Base-by-base conservation (phyloP, 2,113 vertebrate species). In the Ornithorhynchus anatinus region DNA sequence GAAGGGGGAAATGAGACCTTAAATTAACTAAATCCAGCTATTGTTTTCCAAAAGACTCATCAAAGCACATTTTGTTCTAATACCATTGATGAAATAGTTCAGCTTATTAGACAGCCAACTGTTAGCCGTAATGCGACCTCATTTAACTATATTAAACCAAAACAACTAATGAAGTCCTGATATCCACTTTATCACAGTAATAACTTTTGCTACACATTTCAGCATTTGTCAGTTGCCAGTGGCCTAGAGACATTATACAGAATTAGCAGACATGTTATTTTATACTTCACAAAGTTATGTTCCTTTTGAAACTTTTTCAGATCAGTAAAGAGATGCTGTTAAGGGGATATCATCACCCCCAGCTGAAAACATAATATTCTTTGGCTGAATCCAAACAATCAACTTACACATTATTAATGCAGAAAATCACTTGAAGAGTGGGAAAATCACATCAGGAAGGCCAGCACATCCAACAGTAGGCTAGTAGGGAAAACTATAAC, bases 171-270 rank as follows among this genome's bases (percentile, higher is more conserved):
- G 64, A 10, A 64, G 36, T 61, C 70, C 66, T 53, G 42, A 64
- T 32, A 4, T 65, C 17, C 2, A 36, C 37, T 68, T 59, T 75
- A 59, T 66, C 33, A 79, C 42, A 61, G n/a, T 12, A 63, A 48
- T 80, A 79, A 79, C 37, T 48, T 77, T 81, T 84, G 74, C 53
- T 70, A 77, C 37, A 72, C 52, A 72, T 81, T 67, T 71, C 59
- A 69, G 42, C 29, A 59, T 59, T 69, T 72, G 52, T 42, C 72
- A n/a, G 48, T 35, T 60, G 32, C 14, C 33, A 76, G 48, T 53
- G 20, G 8, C 22, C 40, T 65, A 33, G 62, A 56, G 60, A 32
- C 65, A 62, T 33, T 50, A 47, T 61, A 32, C 43, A 23, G 32
- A 37, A 2, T 72, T 57, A 58, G 20, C 19, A 7, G 13, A 22